Percentiles rank a stretch among this genome's conserved stretches.
Conservation (phyloP, 1,140 invertebrate genomes). For the Sinella curviseta region DNA sequence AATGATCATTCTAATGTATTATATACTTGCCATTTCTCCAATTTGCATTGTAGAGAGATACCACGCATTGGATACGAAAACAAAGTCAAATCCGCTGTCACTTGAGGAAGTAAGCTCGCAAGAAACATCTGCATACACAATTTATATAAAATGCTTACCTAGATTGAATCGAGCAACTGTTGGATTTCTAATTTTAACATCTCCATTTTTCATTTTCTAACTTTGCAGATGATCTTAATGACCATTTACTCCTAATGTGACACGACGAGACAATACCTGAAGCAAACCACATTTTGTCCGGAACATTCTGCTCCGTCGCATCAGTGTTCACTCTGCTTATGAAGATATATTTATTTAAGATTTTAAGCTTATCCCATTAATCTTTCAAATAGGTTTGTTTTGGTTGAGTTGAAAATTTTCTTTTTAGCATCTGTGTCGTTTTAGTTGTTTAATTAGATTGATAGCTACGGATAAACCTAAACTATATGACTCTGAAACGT, state of each 20-base stretch:
- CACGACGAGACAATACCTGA: neutral
- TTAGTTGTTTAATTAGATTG: too few species aligned
- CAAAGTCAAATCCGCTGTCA: constrained; percentile 71
- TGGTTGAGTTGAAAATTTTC: too few species aligned
- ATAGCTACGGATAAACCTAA: too few species aligned
- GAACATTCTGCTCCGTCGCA: neutral
- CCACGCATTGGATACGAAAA: constrained; percentile 70
- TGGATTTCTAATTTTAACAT: constrained; percentile 1
- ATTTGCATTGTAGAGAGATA: constrained; percentile 64
- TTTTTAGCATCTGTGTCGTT: too few species aligned
- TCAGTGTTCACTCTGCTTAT: neutral
- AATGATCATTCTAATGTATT: constrained; percentile 17
- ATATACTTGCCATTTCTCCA: neutral
- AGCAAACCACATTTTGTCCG: too few species aligned
- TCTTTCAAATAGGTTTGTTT: too few species aligned
- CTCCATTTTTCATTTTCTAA: constrained; percentile 30
- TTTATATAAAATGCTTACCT: too few species aligned
- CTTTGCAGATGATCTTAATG: constrained; percentile 68
- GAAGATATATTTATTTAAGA: too few species aligned
- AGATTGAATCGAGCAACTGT: neutral
- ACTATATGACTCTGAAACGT: too few species aligned
- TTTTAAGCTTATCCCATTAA: too few species aligned
- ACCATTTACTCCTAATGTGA: constrained; percentile 67
- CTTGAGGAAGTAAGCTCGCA: constrained; percentile 72
- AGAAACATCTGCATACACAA: neutral